Evolutionary conservation across 2,113 vertebrate species (phyloP), one percentile per base, ranked within the genome.

Genomic region (Cyphomyrus discorhynchus): DNA sequence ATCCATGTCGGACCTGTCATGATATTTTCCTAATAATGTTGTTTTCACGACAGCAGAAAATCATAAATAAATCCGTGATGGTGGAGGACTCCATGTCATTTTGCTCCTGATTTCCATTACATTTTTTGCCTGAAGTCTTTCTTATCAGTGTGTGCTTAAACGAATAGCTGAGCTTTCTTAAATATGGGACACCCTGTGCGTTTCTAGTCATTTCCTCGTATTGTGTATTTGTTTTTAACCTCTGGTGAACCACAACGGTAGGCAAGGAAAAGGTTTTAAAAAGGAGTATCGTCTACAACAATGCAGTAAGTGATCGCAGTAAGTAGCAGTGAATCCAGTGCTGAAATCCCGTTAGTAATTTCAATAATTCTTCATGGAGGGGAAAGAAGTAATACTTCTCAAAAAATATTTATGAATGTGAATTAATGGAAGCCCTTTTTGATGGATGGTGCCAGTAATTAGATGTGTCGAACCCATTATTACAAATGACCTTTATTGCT

Each of bases 401-500:
- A 62, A 88, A 88, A 90, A 91, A 87, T 42, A 92, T 92, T 94
- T 94, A 89, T 88, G 49, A 90, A 91, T 85, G 53, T 93, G 90
- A 93, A 93, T 93, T 93, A 91, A 91, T 90, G 19, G 88, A 31
- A 49, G 74, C 77, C 89, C 89, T 88, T 94, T 93, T 80, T 93
- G 91, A 94, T 62, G 88, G 92, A 92, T 90, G 90, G 91, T 88
- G 35, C 90, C 91, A 90, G 93, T 95, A 95, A 96, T 95, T 94
- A 94, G 92, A 94, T 93, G 93, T 93, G 90, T 56, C 13, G 87
- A 93, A 92, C 90, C 89, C 93, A 94, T 93, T 94, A 95, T 93
- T 92, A 91, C 83, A 91, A 89, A 86, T 95, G 94, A 96, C 95
- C 95, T 96, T 96, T 92, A 92, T 90, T 93, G 50, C 91, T 89